Evolutionary conservation across 2,797 vertebrate genomes (phyloP).

Genomic region (Sciaenops ocellatus): DNA sequence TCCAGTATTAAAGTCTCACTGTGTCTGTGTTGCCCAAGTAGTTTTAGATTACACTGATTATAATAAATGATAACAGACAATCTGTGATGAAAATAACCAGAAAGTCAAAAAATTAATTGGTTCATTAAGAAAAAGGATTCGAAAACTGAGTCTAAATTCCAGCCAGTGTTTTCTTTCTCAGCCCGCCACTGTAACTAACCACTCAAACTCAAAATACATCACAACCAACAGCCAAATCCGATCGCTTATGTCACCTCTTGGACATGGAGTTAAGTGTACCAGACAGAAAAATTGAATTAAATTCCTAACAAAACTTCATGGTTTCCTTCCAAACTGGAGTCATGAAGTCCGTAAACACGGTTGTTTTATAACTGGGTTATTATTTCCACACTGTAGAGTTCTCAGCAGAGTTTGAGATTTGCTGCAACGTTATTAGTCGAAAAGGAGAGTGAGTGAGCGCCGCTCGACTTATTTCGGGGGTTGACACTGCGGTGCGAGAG

Average conservation of each 20-base stretch:
- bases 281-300: constrained; percentile 69
- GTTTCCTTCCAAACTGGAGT: constrained; percentile 52
- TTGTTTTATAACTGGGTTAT: constrained; percentile 50
- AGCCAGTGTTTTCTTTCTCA: constrained; percentile 32
- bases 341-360: constrained; percentile 51
- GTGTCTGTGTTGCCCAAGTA: constrained; percentile 1
- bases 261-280: constrained; percentile 42
- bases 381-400: constrained; percentile 28
- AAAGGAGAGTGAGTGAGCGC: constrained; percentile 6
- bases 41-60: constrained; percentile 44
- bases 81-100: constrained; percentile 19
- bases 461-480: constrained; percentile 27
- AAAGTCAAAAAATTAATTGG: constrained; percentile 13
- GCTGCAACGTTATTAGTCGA: constrained; percentile 30
- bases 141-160: constrained; percentile 14
- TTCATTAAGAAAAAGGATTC: constrained; percentile 31
- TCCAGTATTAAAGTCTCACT: not conserved
- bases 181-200: constrained; percentile 36
- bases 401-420: constrained; percentile 32
- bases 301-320: constrained; percentile 32
- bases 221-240: constrained; percentile 45
- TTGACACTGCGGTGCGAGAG: constrained; percentile 46
- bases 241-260: constrained; percentile 56
- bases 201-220: constrained; percentile 55
- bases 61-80: constrained; percentile 48